Base-by-base conservation (phyloP, 2,888 invertebrate genomes). In the Dioctria linearis region DNA sequence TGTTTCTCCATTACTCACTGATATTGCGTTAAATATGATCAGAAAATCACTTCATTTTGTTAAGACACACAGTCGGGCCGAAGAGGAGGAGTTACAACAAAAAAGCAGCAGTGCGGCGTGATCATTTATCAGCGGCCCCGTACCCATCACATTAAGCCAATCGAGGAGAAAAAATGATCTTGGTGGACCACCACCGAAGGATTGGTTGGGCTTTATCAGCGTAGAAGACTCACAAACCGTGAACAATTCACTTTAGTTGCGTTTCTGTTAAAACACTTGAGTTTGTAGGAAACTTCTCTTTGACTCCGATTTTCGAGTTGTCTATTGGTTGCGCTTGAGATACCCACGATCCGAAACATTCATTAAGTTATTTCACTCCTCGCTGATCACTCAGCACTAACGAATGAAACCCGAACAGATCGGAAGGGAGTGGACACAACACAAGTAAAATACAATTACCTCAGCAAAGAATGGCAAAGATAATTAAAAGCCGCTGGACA, bases 111-210 rank as follows among this genome's bases (percentile, higher is more conserved):
- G 59, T 42, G 61, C 79, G 63, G 69, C 59, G 49, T 79, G 79
- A 79, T 81, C 81, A 81, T 81, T 81, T 81, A 81, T 81, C 79
- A 81, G 73, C 63, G 61, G 51, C 40, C 73, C 81, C 78, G 75
- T 66, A 66, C 73, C 61, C 78, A 78, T 78, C 81, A 79, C 63
- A 79, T 63, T 79, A 73, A 81, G 78, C 81, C 81, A 81, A 81
- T 79, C 81, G 79, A 81, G 73, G 59, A 73, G 73, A 73, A 73
- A 73, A 73, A 73, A 73, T 69, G 69, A 78, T 80, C 67, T 42
- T 25, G 39, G 25, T n/a, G 66, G 67, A 71, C 76, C 80, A 67
- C 76, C 39, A 76, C 37, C 37, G 76, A 76, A 80, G 73, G 51
- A 25, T 25, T 37, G 51, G 57, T 37, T 25, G 25, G 25, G 25